Percentiles rank a stretch among this genome's conserved stretches.
Conservation (phyloP, 1,140 invertebrate species). For the Drosophila persimilis region DNA sequence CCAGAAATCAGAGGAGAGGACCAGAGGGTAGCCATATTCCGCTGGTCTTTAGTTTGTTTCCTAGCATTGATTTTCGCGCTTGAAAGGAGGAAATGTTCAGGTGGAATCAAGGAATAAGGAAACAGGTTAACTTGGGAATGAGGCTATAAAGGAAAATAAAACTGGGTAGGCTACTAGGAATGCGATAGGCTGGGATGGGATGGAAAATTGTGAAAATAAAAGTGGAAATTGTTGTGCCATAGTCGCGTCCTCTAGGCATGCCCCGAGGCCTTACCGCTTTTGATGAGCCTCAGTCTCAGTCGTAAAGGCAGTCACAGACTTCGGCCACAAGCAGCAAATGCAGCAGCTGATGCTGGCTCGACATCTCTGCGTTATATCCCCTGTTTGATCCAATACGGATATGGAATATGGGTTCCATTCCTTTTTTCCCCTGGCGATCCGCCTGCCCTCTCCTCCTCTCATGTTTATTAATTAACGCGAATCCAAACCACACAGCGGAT, state of each 20-base stretch:
- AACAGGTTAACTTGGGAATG: conserved; percentile 27
- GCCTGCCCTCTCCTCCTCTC: neutral
- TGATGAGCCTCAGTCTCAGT: neutral
- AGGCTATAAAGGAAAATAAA: conserved; percentile 33
- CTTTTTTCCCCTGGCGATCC: neutral
- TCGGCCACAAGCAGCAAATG: conserved; percentile 6
- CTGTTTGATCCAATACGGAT: no score
- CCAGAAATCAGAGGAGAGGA: conserved; percentile 41
- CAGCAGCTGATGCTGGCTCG: conserved; percentile 30
- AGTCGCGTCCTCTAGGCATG: neutral
- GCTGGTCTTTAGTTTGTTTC: neutral
- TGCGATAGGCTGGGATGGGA: neutral
- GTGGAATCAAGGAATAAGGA: conserved; percentile 9
- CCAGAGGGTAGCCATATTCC: neutral
- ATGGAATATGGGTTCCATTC: neutral
- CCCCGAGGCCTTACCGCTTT: neutral
- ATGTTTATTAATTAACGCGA: conserved; percentile 56
- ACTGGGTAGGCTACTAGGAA: conserved; percentile 10
- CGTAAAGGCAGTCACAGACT: conserved; percentile 15
- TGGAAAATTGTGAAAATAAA: conserved; percentile 27
- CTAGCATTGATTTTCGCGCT: conserved; percentile 27
- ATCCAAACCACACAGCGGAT: conserved; percentile 9
- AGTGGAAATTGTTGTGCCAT: conserved; percentile 20
- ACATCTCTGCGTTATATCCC: neutral
- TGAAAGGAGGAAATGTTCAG: neutral